Evolutionary conservation across 2,888 invertebrate species (phyloP).

Genomic region (Pachliopta kotzebuea): DNA sequence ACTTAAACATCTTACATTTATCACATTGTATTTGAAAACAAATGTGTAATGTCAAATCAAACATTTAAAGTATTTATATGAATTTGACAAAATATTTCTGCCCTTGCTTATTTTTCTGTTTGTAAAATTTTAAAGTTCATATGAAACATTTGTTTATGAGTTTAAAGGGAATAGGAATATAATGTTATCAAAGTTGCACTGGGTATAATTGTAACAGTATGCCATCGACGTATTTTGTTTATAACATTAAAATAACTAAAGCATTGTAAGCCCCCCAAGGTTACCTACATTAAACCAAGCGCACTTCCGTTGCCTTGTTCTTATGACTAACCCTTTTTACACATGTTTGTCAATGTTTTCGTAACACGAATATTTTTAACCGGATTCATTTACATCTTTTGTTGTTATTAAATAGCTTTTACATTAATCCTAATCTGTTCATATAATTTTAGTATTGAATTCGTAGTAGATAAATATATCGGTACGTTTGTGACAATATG

Average conservation of each 20-base stretch:
- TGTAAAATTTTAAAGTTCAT: too few relatives aligned
- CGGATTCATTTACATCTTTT: not conserved
- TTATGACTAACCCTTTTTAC: constrained; percentile 26
- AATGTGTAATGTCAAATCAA: not conserved
- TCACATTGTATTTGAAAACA: constrained; percentile 28
- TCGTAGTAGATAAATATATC: too few relatives aligned
- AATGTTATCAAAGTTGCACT: not conserved
- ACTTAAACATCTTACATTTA: constrained; percentile 64
- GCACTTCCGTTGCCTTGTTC: constrained; percentile 50
- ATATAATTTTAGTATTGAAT: too few relatives aligned
- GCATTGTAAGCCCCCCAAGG: constrained; percentile 67
- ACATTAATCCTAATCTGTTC: too few relatives aligned
- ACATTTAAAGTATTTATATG: not conserved
- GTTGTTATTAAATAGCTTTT: too few relatives aligned
- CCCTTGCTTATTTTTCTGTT: too few relatives aligned
- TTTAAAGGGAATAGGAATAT: too few relatives aligned
- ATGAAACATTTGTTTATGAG: too few relatives aligned
- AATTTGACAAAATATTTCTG: not conserved
- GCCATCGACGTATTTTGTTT: constrained; percentile 50
- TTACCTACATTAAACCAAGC: constrained; percentile 67
- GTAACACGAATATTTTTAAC: not conserved
- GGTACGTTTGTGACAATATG: not conserved
- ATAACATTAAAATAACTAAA: constrained; percentile 54
- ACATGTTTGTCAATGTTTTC: constrained; percentile 2
- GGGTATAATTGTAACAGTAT: constrained; percentile 47